phyloP scores from a whole-genome alignment of 2,888 invertebrate species.

The Plebejus melissa region DNA sequence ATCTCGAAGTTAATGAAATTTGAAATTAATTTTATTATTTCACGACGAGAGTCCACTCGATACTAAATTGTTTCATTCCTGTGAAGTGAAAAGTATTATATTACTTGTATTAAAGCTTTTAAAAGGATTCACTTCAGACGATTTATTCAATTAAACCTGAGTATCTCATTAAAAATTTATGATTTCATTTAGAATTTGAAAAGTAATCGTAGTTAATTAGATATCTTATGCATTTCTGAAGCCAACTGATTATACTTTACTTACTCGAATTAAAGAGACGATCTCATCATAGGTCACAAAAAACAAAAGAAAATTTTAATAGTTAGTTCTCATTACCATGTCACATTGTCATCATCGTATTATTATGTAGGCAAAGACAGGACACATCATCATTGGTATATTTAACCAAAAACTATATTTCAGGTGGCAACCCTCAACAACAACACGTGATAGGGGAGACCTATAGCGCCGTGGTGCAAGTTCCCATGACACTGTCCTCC shows the following conservation, averaged over 20 bases:
- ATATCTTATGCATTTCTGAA: too few relatives aligned
- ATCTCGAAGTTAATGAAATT: not conserved
- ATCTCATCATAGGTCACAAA: too few relatives aligned
- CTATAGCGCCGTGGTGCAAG: constrained; percentile 73
- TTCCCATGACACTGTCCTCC: constrained; percentile 85
- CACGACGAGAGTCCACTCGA: not conserved
- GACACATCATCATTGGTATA: not conserved
- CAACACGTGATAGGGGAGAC: constrained; percentile 72
- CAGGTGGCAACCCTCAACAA: constrained; percentile 55
- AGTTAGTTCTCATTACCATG: too few relatives aligned
- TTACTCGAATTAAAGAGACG: too few relatives aligned
- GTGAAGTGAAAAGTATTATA: not conserved
- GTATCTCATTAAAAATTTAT: not conserved
- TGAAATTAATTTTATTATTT: not conserved
- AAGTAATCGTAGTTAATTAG: too few relatives aligned
- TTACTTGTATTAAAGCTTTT: not conserved
- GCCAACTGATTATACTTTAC: too few relatives aligned
- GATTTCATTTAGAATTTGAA: too few relatives aligned
- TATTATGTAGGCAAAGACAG: too few relatives aligned
- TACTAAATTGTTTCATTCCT: not conserved
- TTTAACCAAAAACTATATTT: constrained; percentile 16
- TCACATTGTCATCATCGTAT: too few relatives aligned
- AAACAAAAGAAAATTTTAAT: too few relatives aligned
- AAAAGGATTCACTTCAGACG: not conserved
- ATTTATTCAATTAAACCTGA: constrained; percentile 31